Evolutionary conservation across 2,888 invertebrate species (phyloP).

Genomic region (Orchesellides sinensis): DNA sequence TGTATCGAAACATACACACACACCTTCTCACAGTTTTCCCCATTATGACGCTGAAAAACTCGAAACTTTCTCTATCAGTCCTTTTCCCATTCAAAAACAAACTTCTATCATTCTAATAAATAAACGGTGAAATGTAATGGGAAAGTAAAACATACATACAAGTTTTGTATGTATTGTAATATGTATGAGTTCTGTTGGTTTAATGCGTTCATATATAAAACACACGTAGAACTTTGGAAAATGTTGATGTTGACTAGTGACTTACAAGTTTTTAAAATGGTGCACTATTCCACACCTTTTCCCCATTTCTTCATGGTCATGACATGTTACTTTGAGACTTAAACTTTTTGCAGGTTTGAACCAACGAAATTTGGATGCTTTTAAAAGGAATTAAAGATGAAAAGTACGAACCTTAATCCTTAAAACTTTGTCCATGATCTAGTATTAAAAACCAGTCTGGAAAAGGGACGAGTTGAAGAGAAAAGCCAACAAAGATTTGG

Average conservation of each 20-base stretch:
- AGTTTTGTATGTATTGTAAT: not conserved
- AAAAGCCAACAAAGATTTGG: conserved; percentile 11
- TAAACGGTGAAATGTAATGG: conserved; percentile 34
- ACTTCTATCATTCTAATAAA: conserved; percentile 51
- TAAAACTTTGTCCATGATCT: conserved; percentile 18
- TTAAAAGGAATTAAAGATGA: conserved; percentile 61
- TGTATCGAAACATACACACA: not conserved
- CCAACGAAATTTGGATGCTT: conserved; percentile 48
- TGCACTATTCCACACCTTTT: too few species aligned
- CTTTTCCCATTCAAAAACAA: conserved; percentile 26
- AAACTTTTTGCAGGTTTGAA: not conserved
- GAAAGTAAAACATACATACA: not conserved
- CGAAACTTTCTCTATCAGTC: conserved; percentile 42
- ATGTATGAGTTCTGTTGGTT: not conserved
- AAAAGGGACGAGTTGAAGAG: conserved; percentile 5
- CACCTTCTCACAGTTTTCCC: not conserved
- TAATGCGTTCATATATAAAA: not conserved
- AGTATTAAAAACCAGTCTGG: conserved; percentile 14
- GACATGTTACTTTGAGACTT: not conserved
- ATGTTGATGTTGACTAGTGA: too few species aligned
- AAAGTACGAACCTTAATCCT: conserved; percentile 22
- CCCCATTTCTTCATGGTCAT: not conserved
- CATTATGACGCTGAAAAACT: conserved; percentile 14
- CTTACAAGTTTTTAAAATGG: too few species aligned
- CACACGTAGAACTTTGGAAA: too few species aligned